Evolutionary conservation across 2,888 invertebrate genomes (phyloP).

Genomic region (Tanytarsus gracilentus): DNA sequence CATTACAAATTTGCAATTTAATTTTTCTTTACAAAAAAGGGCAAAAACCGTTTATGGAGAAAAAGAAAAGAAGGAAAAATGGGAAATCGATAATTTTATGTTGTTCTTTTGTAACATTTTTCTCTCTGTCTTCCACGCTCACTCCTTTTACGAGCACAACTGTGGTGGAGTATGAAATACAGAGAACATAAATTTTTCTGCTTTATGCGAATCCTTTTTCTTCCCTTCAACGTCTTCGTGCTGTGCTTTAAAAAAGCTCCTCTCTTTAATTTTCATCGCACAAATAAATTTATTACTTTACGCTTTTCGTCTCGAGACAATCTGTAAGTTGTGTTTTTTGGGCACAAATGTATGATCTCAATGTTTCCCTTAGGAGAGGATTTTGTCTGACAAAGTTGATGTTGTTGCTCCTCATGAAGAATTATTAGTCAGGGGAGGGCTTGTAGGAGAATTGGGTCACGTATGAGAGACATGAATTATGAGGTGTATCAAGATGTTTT

Average conservation of each 20-base stretch:
- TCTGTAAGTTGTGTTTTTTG: too few species aligned
- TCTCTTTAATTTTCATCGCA: not conserved
- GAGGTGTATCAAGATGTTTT: too few species aligned
- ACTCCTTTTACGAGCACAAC: not conserved
- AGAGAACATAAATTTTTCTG: not conserved
- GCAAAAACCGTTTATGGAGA: too few species aligned
- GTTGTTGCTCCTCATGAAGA: too few species aligned
- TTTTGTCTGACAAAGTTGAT: too few species aligned
- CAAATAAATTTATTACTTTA: slow-evolving; percentile 2
- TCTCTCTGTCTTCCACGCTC: not conserved
- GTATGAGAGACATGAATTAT: too few species aligned
- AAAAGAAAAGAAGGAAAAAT: not conserved
- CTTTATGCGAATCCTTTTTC: not conserved
- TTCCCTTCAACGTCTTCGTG: too few species aligned
- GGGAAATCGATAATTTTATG: slow-evolving; percentile 1
- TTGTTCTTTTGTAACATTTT: not conserved
- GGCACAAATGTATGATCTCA: not conserved
- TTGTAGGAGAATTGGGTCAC: too few species aligned
- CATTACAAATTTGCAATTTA: too few species aligned
- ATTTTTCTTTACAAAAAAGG: too few species aligned
- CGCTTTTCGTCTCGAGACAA: not conserved
- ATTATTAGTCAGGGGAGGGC: too few species aligned
- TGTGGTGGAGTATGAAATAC: not conserved
- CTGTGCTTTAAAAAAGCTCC: too few species aligned
- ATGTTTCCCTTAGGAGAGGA: not conserved